A percentile compares a stretch with the other conserved stretches of the same genome.
Conservation (phyloP, 1,140 invertebrate species). For the Apis dorsata region DNA sequence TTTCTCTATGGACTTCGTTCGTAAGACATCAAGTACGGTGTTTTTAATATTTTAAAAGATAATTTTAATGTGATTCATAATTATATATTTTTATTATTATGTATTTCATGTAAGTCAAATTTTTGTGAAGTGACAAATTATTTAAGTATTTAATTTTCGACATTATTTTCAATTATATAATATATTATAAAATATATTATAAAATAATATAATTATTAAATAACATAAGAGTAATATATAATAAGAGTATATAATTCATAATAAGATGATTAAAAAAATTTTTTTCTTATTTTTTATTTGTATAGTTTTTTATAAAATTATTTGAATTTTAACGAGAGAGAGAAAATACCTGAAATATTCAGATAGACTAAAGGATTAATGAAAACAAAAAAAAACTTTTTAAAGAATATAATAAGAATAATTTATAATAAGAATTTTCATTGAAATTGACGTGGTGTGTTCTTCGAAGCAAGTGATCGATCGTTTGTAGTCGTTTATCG, state of each 20-base stretch:
- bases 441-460: background rate
- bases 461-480: conserved; percentile 38
- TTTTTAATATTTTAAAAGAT: background rate
- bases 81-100: background rate
- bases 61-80: background rate
- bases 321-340: background rate
- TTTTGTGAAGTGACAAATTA: background rate
- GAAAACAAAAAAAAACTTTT: background rate
- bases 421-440: background rate
- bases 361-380: background rate
- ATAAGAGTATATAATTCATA: background rate
- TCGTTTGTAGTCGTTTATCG: conserved; percentile 22
- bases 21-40: background rate
- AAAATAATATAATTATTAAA: no score
- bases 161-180: background rate
- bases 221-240: no score
- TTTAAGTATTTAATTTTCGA: background rate
- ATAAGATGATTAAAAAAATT: background rate
- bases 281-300: background rate
- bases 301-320: background rate
- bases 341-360: background rate
- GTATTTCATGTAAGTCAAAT: background rate
- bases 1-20: conserved; percentile 10
- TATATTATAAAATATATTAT: background rate
- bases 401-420: background rate